Evolutionary conservation across 1,140 invertebrate genomes (phyloP).

Genomic region (Gryon sp.): DNA sequence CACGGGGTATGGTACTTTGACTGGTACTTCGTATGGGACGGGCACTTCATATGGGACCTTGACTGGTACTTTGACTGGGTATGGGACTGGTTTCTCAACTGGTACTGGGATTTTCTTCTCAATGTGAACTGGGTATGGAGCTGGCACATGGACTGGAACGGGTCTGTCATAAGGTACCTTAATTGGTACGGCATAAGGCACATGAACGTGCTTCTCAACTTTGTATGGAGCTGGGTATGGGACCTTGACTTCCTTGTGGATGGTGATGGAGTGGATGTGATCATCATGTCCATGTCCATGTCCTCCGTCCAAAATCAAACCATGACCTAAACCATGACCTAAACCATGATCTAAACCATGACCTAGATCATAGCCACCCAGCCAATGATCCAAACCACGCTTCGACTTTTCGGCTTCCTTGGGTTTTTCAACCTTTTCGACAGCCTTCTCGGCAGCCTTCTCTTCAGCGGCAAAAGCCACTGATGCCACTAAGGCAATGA

Average conservation of each 20-base stretch:
- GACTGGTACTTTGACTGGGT: constrained; percentile 80
- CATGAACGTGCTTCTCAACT: constrained; percentile 76
- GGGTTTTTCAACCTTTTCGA: constrained; percentile 31
- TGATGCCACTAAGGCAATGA: constrained; percentile 63
- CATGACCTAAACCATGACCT: constrained; percentile 7
- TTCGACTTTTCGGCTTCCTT: constrained; percentile 68
- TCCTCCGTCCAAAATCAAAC: constrained; percentile 18
- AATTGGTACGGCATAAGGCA: constrained; percentile 74
- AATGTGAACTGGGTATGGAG: constrained; percentile 77
- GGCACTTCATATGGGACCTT: constrained; percentile 80
- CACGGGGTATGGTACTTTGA: constrained; percentile 69
- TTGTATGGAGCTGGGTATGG: constrained; percentile 77
- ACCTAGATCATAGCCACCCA: constrained; percentile 30
- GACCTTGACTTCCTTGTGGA: constrained; percentile 77
- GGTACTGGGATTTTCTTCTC: constrained; percentile 76
- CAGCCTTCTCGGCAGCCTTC: neutral
- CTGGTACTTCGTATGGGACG: constrained; percentile 71
- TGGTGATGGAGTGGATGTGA: constrained; percentile 76
- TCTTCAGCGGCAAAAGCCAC: constrained; percentile 51
- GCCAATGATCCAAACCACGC: constrained; percentile 69
- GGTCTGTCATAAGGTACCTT: constrained; percentile 80
- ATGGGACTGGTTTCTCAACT: constrained; percentile 76
- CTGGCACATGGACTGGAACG: constrained; percentile 78
- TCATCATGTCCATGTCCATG: constrained; percentile 43
- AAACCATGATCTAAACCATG: constrained; percentile 17